These are phyloP conservation scores for Chymomyza fuscimana DNA, from an alignment of 2,888 invertebrate genomes.

Conservation along the genomic window DNA sequence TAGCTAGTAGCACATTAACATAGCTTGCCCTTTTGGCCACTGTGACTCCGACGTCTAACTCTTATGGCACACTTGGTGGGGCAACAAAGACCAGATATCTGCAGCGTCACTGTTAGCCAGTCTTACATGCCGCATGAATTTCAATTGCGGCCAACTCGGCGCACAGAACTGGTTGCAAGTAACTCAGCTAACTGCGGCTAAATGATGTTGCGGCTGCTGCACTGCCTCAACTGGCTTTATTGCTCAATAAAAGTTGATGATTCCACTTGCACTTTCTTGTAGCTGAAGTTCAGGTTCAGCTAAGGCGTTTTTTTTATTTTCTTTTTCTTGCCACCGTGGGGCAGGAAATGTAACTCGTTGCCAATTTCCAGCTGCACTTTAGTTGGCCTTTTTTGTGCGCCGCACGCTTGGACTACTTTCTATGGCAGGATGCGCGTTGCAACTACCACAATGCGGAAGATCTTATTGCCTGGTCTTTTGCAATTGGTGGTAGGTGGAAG, in stretches of 20 bases:
- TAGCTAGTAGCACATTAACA: conserved; percentile 2
- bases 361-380: conserved; percentile 22
- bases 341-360: conserved; percentile 64
- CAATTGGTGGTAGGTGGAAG: conserved; percentile 44
- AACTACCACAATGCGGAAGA: conserved; percentile 52
- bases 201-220: conserved; percentile 21
- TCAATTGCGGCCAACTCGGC: conserved; percentile 15
- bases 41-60: conserved; percentile 19
- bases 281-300: conserved; percentile 77
- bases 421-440: conserved; percentile 54
- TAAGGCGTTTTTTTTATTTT: conserved; percentile 8
- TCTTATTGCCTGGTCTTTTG: conserved; percentile 15
- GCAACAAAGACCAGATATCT: neutral
- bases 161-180: conserved; percentile 16
- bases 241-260: conserved; percentile 10
- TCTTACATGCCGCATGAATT: conserved; percentile 9
- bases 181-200: conserved; percentile 14
- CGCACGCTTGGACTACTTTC: conserved; percentile 70
- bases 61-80: conserved; percentile 24
- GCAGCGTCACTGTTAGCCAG: conserved; percentile 3
- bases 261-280: conserved; percentile 46
- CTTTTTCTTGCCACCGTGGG: neutral
- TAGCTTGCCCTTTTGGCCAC: conserved; percentile 18
- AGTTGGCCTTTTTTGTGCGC: conserved; percentile 47
- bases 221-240: conserved; percentile 12